These are phyloP conservation scores for Nasonia longicornis DNA, from an alignment of 1,140 invertebrate species.

Conservation along the genomic window DNA sequence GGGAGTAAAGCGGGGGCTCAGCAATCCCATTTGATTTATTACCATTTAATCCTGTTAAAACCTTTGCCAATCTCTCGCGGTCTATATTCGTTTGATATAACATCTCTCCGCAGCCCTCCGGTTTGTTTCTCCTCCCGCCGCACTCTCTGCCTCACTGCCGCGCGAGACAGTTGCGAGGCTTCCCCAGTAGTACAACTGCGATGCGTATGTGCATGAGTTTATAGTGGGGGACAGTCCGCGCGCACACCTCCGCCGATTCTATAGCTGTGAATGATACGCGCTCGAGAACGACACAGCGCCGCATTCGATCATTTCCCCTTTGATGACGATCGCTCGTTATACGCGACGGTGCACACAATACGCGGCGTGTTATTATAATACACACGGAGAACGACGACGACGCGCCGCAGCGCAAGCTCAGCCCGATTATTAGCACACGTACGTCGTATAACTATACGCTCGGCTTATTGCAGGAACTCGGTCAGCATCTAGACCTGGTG, in stretches of 20 bases:
- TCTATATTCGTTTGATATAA: conserved; percentile 47
- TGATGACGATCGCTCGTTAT: neutral
- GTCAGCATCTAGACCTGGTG: conserved; percentile 72
- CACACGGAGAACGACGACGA: no score
- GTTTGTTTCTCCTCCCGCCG: neutral
- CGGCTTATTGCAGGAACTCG: conserved; percentile 58
- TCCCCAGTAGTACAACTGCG: neutral
- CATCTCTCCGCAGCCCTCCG: conserved; percentile 3
- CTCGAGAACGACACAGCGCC: neutral
- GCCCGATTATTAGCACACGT: neutral
- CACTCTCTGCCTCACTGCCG: no score
- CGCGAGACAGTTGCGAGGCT: conserved; percentile 32
- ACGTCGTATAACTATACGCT: neutral
- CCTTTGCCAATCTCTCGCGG: conserved; percentile 40
- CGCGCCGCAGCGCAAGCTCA: neutral
- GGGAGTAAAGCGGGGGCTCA: conserved; percentile 10
- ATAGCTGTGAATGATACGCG: conserved; percentile 36
- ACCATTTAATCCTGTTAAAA: conserved; percentile 49
- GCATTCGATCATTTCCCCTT: neutral
- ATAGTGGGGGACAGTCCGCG: neutral
- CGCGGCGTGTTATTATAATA: no score
- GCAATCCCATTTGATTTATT: conserved; percentile 47
- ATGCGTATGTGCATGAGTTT: no score
- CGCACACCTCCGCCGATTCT: conserved; percentile 8
- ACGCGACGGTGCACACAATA: neutral